These are phyloP conservation scores for Stegodyphus dumicola DNA, from an alignment of 1,140 invertebrate genomes.

Conservation along the genomic window DNA sequence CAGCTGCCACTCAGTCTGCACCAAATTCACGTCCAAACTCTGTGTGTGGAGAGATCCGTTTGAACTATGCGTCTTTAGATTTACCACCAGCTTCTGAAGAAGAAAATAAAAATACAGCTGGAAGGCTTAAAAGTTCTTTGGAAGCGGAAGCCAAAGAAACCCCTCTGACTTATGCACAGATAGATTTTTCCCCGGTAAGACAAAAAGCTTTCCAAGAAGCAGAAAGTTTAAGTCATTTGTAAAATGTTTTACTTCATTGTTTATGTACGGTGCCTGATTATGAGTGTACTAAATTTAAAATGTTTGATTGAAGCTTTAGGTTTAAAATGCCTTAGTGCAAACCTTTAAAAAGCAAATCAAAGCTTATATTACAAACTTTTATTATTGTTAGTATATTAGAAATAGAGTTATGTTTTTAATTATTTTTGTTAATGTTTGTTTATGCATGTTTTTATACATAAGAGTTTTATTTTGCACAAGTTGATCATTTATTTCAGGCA, in stretches of 20 bases:
- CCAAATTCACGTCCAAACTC: constrained; percentile 68
- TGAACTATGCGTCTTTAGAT: constrained; percentile 78
- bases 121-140: constrained; percentile 1
- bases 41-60: constrained; percentile 69
- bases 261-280: constrained; percentile 44
- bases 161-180: constrained; percentile 53
- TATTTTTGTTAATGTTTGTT: no score
- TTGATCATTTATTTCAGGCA: no score
- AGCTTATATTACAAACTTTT: no score
- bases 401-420: no score
- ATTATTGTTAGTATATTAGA: no score
- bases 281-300: constrained; percentile 17
- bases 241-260: constrained; percentile 10
- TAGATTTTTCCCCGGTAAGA: constrained; percentile 41
- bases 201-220: constrained; percentile 57
- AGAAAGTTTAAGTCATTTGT: constrained; percentile 50
- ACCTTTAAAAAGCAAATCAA: no score
- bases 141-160: constrained; percentile 52
- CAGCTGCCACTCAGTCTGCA: background rate
- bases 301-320: no score
- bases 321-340: no score
- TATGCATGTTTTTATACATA: no score
- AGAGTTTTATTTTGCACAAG: no score
- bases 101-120: background rate
- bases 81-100: constrained; percentile 68